These are phyloP conservation scores for Melanostoma mellinum DNA, from an alignment of 2,888 invertebrate species.

Conservation along the genomic window DNA sequence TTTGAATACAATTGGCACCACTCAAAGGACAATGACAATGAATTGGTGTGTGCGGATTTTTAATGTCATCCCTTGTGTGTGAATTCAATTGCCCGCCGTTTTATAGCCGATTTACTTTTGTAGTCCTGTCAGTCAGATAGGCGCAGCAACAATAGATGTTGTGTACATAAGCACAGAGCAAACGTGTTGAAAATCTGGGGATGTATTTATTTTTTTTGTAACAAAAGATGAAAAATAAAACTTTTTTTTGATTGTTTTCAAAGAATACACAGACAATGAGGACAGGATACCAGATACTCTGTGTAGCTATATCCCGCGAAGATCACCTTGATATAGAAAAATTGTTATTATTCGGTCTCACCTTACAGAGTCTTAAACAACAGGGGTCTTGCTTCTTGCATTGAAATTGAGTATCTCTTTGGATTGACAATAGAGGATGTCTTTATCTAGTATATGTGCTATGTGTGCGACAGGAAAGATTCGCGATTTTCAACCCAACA, in stretches of 20 bases:
- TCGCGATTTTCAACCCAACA: too few species aligned
- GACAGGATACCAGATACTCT: constrained; percentile 8
- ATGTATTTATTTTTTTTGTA: constrained; percentile 26
- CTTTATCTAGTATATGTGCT: background rate
- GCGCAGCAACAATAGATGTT: constrained; percentile 58
- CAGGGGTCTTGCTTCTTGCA: constrained; percentile 11
- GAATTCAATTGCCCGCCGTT: constrained; percentile 69
- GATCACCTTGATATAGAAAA: constrained; percentile 37
- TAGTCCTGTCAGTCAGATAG: constrained; percentile 67
- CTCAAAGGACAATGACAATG: constrained; percentile 60
- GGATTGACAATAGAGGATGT: background rate
- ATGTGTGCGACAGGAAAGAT: too few species aligned
- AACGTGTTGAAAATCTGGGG: constrained; percentile 45
- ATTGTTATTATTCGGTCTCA: constrained; percentile 22
- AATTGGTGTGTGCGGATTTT: constrained; percentile 63
- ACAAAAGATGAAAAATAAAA: constrained; percentile 69
- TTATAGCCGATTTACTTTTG: constrained; percentile 72
- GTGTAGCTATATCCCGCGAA: constrained; percentile 50
- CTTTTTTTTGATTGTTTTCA: constrained; percentile 51
- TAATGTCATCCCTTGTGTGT: constrained; percentile 64
- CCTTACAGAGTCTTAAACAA: constrained; percentile 1
- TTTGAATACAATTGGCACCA: constrained; percentile 62
- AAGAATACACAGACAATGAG: background rate
- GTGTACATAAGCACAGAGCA: constrained; percentile 31
- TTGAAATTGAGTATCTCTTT: constrained; percentile 42